Base-by-base conservation (phyloP, 2,797 vertebrate genomes). In the Xenopus petersii region DNA sequence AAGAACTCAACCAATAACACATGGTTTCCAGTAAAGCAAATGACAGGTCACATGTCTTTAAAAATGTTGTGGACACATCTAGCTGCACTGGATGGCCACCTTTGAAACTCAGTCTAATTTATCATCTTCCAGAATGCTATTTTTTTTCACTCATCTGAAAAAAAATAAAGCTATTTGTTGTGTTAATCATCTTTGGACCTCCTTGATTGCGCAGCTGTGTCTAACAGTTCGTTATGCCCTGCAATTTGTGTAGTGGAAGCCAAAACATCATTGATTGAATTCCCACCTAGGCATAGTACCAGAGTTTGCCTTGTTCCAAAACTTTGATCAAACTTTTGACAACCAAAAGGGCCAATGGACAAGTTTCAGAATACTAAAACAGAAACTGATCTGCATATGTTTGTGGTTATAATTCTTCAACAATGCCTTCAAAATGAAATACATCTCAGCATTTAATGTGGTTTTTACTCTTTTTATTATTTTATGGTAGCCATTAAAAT, bases 111-210 rank as follows among this genome's bases (percentile, higher is more conserved):
- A 12, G 15, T 51, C n/a, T 58, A 58, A 58, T 58, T 58, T 58
- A 15, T 17, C n/a, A n/a, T n/a, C 55, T n/a, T 58, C 12, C 15
- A 58, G 55, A 58, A 58, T 58, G 55, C 9, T n/a, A n/a, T 58
- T 58, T 58, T 12, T 58, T 58, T 51, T 51, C 15, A n/a, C n/a
- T 58, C 55, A 58, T 58, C 55, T 6, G 9, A 6, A 15, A 58
- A 58, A 54, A 58, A 58, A 12, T 51, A 58, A n/a, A 16, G 15
- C 7, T 58, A 58, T 58, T 58, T 58, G 15, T 58, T 58, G 55
- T 58, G 55, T 58, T 58, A 58, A 58, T 58, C n/a, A 58, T 58
- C 55, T n/a, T 3, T 58, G 55, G 24, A 61, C 59, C 59, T 61
- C 24, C 59, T 61, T 61, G 59, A 30, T 61, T 61, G 59, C 24